Base-by-base conservation (phyloP, 2,797 vertebrate genomes). In the Hyperoplus lanceolatus region DNA sequence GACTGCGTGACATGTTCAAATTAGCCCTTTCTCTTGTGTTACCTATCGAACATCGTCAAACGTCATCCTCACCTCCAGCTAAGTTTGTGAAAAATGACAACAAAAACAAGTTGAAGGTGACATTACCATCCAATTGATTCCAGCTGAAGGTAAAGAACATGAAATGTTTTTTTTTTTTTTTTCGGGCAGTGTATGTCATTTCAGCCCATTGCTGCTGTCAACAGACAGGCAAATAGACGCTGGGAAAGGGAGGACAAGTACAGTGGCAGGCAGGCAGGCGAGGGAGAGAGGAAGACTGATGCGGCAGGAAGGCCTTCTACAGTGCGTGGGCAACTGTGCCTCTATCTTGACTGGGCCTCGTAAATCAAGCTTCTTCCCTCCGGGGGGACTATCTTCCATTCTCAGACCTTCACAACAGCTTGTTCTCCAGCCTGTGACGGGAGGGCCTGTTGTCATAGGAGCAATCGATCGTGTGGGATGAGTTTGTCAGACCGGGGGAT, bases 401-500 rank as follows among this genome's bases (percentile, higher is more conserved):
- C 90, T 91, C 91, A 92, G 92, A 89, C 92, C 90, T 92, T 89
- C 89, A 84, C 88, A 90, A 88, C 90, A 87, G 87, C 92, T 91
- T 93, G 92, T 92, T 94, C 90, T 86, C 73, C 85, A 76, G 91
- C 80, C 89, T 91, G 92, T 91, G 91, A 93, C 90, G 85, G 89
- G 90, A 86, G 60, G 85, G 67, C 77, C 87, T 87, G 92, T 90
- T 90, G 92, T 94, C 93, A 92, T 87, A 85, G 91, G 74, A 82
- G 89, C 90, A 82, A 94, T 94, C 91, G 90, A 93, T 94, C 87
- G 86, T 70, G 84, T 73, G 86, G 89, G 91, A 93, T 90, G 92
- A 92, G 89, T 93, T 90, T 87, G 89, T 91, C 73, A 69, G 87
- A 81, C 77, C 70, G 60, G 77, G 81, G 88, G 83, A 89, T 90